Conservation (phyloP, 2,888 invertebrate species). For the Hoplodrina blanda region DNA sequence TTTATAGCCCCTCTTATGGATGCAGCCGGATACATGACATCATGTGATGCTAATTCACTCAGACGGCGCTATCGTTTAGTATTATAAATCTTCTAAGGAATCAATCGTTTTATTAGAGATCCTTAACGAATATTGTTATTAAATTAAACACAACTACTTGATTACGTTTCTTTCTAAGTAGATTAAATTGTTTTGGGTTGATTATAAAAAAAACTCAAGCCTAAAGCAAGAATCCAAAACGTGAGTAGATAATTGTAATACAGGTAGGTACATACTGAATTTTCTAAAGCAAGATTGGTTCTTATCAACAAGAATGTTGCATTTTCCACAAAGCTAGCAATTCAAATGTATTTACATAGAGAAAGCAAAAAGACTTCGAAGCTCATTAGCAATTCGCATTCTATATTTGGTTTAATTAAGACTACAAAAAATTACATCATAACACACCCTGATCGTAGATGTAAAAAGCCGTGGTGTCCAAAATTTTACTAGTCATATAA, state of each 20-base stretch:
- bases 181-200: background rate
- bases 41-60: slow-evolving; percentile 85
- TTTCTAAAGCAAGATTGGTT: slow-evolving; percentile 1
- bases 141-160: background rate
- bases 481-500: background rate
- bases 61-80: slow-evolving; percentile 80
- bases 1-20: slow-evolving; percentile 81
- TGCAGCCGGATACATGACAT: slow-evolving; percentile 86
- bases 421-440: slow-evolving; percentile 7
- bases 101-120: slow-evolving; percentile 69
- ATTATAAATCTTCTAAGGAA: slow-evolving; percentile 78
- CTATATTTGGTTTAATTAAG: background rate
- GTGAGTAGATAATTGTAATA: background rate
- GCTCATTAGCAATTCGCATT: slow-evolving; percentile 25
- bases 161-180: background rate
- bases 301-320: background rate
- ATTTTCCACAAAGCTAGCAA: slow-evolving; percentile 20
- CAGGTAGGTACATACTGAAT: background rate
- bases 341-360: slow-evolving; percentile 18
- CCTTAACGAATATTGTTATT: slow-evolving; percentile 47
- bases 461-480: background rate
- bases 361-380: slow-evolving; percentile 19
- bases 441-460: background rate
- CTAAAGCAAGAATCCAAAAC: background rate
- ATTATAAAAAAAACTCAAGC: background rate